Conservation (phyloP, 2,888 invertebrate species). For the Acleris holmiana region DNA sequence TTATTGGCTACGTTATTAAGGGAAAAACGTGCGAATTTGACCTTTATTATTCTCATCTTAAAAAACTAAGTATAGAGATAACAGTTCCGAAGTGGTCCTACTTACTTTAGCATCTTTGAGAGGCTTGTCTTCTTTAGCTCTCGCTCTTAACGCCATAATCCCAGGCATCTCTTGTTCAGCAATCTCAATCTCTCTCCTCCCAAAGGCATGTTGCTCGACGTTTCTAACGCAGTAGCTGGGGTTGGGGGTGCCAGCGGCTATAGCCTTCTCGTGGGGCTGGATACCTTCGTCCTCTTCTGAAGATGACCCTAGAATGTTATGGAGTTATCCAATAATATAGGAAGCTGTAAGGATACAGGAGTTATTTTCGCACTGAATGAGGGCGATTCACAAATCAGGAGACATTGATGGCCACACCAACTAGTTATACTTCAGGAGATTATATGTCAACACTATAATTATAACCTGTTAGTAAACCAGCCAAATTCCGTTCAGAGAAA, state of each 20-base stretch:
- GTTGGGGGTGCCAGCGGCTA: slow-evolving; percentile 93
- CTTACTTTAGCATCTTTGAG: slow-evolving; percentile 94
- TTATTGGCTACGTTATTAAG: too few species aligned
- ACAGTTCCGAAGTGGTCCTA: too few species aligned
- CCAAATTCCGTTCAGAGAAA: too few species aligned
- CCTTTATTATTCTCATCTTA: too few species aligned
- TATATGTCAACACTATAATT: too few species aligned
- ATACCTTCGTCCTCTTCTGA: slow-evolving; percentile 95
- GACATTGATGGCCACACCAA: too few species aligned
- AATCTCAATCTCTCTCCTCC: slow-evolving; percentile 98
- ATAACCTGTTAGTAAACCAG: too few species aligned
- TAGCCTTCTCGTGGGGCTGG: slow-evolving; percentile 96
- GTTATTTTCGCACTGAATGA: too few species aligned
- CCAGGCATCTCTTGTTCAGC: slow-evolving; percentile 99
- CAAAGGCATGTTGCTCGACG: slow-evolving; percentile 96
- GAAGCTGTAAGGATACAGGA: not conserved
- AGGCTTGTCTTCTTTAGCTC: slow-evolving; percentile 97
- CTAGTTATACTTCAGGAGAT: too few species aligned
- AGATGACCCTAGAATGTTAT: slow-evolving; percentile 88
- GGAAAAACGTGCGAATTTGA: too few species aligned
- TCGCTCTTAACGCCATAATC: slow-evolving; percentile 95
- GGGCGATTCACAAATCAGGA: too few species aligned
- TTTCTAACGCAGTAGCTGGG: slow-evolving; percentile 97
- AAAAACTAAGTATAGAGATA: too few species aligned
- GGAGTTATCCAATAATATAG: slow-evolving; percentile 2